These are phyloP conservation scores for Orthonychiurus folsomi DNA, from an alignment of 2,888 invertebrate species.

Conservation along the genomic window DNA sequence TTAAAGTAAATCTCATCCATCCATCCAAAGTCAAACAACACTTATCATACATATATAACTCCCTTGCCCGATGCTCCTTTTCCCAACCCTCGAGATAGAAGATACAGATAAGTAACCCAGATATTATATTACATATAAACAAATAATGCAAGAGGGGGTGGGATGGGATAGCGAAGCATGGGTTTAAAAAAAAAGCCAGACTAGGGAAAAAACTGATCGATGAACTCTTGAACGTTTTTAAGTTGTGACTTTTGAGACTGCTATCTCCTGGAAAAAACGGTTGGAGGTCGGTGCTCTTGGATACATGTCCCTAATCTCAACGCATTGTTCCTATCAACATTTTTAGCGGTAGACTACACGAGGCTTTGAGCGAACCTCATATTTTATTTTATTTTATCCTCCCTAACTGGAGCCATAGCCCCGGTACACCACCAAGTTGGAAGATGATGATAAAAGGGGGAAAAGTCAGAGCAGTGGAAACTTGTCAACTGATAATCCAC, in stretches of 20 bases:
- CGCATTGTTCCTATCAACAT: too few relatives aligned
- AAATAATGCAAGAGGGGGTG: background rate
- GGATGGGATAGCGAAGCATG: too few relatives aligned
- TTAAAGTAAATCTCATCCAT: too few relatives aligned
- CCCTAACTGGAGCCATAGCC: background rate
- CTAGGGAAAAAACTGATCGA: background rate
- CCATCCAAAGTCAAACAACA: too few relatives aligned
- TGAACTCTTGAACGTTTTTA: background rate
- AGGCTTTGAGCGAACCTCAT: too few relatives aligned
- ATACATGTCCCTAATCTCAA: too few relatives aligned
- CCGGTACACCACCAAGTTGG: background rate
- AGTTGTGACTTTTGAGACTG: background rate
- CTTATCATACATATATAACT: too few relatives aligned
- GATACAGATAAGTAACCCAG: background rate
- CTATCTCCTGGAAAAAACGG: too few relatives aligned
- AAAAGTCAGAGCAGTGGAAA: constrained; percentile 27
- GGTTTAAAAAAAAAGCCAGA: background rate
- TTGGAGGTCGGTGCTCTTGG: too few relatives aligned
- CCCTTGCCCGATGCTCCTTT: too few relatives aligned
- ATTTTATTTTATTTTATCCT: constrained; percentile 1
- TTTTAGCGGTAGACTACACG: too few relatives aligned
- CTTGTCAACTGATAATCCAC: constrained; percentile 34
- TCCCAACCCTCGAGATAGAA: background rate
- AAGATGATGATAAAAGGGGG: constrained; percentile 15
- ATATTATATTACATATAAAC: background rate